Conservation (phyloP, 2,113 vertebrate species). For the Syngnathus scovelli region DNA sequence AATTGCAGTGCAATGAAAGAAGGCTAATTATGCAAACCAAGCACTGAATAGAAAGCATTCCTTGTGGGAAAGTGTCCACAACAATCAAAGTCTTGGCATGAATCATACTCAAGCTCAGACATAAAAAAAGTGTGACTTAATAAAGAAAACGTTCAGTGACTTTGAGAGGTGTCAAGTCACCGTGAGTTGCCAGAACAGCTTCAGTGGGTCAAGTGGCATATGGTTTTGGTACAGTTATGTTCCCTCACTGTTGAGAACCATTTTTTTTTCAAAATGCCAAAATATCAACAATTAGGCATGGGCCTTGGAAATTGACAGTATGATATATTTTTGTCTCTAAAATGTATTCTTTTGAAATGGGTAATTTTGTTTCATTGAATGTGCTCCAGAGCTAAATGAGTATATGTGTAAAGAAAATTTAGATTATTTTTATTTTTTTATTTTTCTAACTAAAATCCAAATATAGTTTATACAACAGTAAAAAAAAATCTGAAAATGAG, state of each 20-base stretch:
- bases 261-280: background rate
- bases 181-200: background rate
- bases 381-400: no score
- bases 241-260: background rate
- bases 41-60: constrained; percentile 17
- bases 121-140: background rate
- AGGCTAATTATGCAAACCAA: constrained; percentile 33
- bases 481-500: no score
- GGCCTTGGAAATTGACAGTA: no score
- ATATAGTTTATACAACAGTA: no score
- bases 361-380: no score
- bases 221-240: background rate
- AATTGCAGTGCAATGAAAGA: constrained; percentile 30
- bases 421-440: no score
- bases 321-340: no score
- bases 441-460: no score
- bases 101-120: constrained; percentile 20
- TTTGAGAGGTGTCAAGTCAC: background rate
- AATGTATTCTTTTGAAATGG: no score
- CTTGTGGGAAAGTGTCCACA: constrained; percentile 21
- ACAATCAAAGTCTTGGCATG: constrained; percentile 14
- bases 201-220: background rate
- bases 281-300: background rate
- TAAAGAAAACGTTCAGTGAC: background rate
- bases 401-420: no score